Conservation (phyloP, 2,113 vertebrate species). For the Oncorhynchus gorbuscha region DNA sequence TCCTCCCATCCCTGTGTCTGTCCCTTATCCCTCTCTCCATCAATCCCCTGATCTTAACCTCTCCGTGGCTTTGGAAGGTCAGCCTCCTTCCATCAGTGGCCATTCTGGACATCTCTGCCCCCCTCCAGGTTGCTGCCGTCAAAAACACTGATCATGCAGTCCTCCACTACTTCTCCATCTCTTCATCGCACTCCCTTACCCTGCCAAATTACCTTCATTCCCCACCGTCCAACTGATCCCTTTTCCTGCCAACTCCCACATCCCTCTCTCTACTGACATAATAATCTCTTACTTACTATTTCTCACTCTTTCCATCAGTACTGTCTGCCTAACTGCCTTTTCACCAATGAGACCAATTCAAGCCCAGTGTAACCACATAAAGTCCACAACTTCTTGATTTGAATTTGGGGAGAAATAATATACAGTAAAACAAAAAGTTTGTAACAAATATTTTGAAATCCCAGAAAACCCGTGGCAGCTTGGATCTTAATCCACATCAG, state of each 20-base stretch:
- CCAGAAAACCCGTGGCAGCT: too few relatives aligned
- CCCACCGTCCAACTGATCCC: neutral
- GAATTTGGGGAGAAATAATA: too few relatives aligned
- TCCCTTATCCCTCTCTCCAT: neutral
- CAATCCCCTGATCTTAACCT: conserved; percentile 3
- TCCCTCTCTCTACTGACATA: conserved; percentile 10
- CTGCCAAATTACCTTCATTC: neutral
- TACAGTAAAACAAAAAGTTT: too few relatives aligned
- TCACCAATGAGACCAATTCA: too few relatives aligned
- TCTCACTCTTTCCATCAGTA: too few relatives aligned
- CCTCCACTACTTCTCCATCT: neutral
- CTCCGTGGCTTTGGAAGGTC: conserved; percentile 41
- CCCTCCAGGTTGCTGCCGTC: too few relatives aligned
- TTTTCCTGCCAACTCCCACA: neutral
- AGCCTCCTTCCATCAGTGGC: conserved; percentile 4
- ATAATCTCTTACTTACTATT: conserved; percentile 22
- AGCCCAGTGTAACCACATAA: too few relatives aligned
- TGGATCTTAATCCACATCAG: too few relatives aligned
- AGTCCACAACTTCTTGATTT: too few relatives aligned
- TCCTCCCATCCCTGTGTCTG: neutral
- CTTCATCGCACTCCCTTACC: conserved; percentile 19
- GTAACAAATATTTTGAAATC: too few relatives aligned
- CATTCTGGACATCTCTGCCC: conserved; percentile 2
- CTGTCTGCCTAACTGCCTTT: too few relatives aligned
- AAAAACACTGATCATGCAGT: neutral